A percentile compares a stretch with the other conserved stretches of the same genome.
phyloP scores from a whole-genome alignment of 2,888 invertebrate species.

The Diaphora mendica region DNA sequence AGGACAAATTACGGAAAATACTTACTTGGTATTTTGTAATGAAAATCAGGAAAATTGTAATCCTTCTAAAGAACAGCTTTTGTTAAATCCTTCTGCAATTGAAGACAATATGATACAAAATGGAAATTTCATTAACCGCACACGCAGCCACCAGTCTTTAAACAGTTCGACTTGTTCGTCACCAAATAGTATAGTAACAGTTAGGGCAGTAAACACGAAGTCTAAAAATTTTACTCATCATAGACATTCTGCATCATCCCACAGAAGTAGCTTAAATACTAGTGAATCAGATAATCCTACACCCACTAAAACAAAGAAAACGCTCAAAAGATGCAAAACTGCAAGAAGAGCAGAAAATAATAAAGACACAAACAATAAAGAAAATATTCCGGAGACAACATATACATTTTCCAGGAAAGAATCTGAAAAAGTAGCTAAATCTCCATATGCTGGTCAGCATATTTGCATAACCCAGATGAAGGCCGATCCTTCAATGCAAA shows the following conservation, averaged over 20 bases:
- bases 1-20: constrained; percentile 49
- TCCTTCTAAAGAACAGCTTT: constrained; percentile 44
- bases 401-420: constrained; percentile 51
- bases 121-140: constrained; percentile 26
- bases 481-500: constrained; percentile 50
- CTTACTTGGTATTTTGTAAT: constrained; percentile 67
- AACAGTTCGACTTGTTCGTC: constrained; percentile 76
- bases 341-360: constrained; percentile 53
- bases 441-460: constrained; percentile 53
- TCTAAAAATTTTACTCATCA: constrained; percentile 52
- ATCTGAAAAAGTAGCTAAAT: constrained; percentile 48
- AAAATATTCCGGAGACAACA: constrained; percentile 70
- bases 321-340: constrained; percentile 56
- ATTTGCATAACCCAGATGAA: constrained; percentile 63
- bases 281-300: constrained; percentile 61
- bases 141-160: constrained; percentile 61
- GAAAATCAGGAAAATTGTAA: constrained; percentile 55
- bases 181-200: constrained; percentile 72
- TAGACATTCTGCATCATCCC: constrained; percentile 58
- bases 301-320: constrained; percentile 59
- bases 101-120: constrained; percentile 19
- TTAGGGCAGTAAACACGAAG: constrained; percentile 59
- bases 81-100: constrained; percentile 28
- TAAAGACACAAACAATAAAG: constrained; percentile 64
- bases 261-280: constrained; percentile 56